phyloP scores from a whole-genome alignment of 1,140 invertebrate genomes.

The Pogonomyrmex californicus region DNA sequence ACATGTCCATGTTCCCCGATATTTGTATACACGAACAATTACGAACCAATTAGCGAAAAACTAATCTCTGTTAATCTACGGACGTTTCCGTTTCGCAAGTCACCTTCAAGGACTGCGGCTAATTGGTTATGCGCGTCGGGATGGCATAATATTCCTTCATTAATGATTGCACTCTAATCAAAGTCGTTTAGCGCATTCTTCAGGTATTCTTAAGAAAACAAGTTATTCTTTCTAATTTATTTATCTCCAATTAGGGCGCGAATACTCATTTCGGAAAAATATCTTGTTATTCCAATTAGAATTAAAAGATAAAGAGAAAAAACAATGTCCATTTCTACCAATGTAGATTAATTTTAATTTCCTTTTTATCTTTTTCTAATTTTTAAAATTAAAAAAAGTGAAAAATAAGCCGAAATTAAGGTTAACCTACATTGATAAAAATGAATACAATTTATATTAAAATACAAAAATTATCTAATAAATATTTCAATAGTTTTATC shows the following conservation, averaged over 20 bases:
- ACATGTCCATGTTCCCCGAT: background rate
- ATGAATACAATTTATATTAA: too few relatives aligned
- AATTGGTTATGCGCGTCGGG: constrained; percentile 5
- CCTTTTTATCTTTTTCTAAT: too few relatives aligned
- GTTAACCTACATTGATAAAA: too few relatives aligned
- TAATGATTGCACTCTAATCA: constrained; percentile 25
- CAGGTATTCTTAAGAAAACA: background rate
- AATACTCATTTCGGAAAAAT: background rate
- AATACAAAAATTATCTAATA: too few relatives aligned
- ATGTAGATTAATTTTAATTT: too few relatives aligned
- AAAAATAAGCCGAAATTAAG: background rate
- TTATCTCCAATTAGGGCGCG: background rate
- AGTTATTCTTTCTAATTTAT: constrained; percentile 1
- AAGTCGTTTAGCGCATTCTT: background rate
- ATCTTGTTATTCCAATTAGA: background rate
- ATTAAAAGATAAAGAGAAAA: background rate
- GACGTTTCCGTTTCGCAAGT: constrained; percentile 15
- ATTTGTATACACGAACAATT: background rate
- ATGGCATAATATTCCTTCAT: background rate
- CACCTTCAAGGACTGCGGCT: constrained; percentile 9
- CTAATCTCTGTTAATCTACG: constrained; percentile 18
- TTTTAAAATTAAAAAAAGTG: background rate
- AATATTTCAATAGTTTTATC: background rate
- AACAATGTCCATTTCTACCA: background rate
- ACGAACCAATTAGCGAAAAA: background rate